phyloP scores from a whole-genome alignment of 2,113 vertebrate species.

The Ailurus styani region DNA sequence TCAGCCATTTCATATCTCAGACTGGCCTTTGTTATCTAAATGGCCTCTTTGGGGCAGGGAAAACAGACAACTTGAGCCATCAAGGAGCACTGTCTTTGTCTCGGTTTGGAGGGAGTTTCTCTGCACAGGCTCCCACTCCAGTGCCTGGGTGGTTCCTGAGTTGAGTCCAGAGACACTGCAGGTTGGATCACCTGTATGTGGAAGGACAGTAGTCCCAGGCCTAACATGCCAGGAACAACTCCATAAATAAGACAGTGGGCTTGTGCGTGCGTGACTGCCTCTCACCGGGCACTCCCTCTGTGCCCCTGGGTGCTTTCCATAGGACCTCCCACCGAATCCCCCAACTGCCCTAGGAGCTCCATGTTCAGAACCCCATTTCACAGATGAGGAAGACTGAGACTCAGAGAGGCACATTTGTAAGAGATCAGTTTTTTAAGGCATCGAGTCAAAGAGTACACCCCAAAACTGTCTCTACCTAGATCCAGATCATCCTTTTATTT shows the following conservation, averaged over 20 bases:
- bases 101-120: neutral
- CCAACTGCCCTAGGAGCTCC: too few relatives aligned
- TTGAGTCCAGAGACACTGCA: neutral
- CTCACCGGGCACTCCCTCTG: too few relatives aligned
- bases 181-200: neutral
- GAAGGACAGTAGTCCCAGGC: neutral
- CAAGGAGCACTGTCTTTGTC: neutral
- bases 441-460: neutral
- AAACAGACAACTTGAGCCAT: neutral
- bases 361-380: neutral
- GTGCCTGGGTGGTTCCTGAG: neutral
- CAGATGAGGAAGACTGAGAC: neutral
- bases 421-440: neutral
- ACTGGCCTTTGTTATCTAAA: constrained; percentile 53
- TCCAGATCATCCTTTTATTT: neutral
- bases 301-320: neutral
- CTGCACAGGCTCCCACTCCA: neutral
- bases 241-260: neutral
- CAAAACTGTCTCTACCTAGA: neutral
- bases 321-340: neutral
- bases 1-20: constrained; percentile 35
- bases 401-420: neutral
- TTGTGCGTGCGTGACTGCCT: rapidly evolving
- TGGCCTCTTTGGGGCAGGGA: neutral
- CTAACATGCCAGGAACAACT: neutral